These are phyloP conservation scores for Tethya wilhelma DNA, from an alignment of 37 sponge, comb jelly and placozoan species.

Conservation along the genomic window DNA sequence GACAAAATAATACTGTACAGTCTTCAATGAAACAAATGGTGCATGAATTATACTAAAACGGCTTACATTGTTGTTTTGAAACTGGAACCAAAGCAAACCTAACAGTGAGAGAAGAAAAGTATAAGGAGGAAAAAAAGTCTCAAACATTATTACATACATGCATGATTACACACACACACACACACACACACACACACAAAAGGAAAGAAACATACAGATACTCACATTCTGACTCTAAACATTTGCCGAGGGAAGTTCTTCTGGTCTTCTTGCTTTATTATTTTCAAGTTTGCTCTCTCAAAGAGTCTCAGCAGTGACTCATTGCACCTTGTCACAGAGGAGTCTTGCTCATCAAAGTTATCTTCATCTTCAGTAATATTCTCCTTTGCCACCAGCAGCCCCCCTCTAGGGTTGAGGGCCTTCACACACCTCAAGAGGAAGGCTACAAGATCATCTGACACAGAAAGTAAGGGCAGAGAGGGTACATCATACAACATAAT, in stretches of 20 bases:
- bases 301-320: slow-evolving; percentile 55
- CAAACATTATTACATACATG: no score
- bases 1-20: no score
- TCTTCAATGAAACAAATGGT: no score
- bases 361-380: slow-evolving; percentile 74
- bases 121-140: no score
- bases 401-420: slow-evolving; percentile 56
- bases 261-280: slow-evolving; percentile 74
- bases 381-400: slow-evolving; percentile 91
- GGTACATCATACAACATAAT: not conserved
- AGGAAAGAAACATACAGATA: not conserved
- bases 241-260: slow-evolving; percentile 65
- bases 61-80: no score
- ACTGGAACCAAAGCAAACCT: no score
- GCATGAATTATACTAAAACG: no score
- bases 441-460: slow-evolving; percentile 71
- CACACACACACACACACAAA: no score
- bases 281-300: slow-evolving; percentile 34
- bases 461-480: not conserved
- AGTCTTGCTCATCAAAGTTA: slow-evolving; percentile 74
- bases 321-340: slow-evolving; percentile 75
- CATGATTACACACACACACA: no score
- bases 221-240: slow-evolving; percentile 70
- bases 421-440: slow-evolving; percentile 68
- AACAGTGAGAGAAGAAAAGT: no score